phyloP scores from a whole-genome alignment of 1,140 invertebrate species.

The Atta cephalotes region DNA sequence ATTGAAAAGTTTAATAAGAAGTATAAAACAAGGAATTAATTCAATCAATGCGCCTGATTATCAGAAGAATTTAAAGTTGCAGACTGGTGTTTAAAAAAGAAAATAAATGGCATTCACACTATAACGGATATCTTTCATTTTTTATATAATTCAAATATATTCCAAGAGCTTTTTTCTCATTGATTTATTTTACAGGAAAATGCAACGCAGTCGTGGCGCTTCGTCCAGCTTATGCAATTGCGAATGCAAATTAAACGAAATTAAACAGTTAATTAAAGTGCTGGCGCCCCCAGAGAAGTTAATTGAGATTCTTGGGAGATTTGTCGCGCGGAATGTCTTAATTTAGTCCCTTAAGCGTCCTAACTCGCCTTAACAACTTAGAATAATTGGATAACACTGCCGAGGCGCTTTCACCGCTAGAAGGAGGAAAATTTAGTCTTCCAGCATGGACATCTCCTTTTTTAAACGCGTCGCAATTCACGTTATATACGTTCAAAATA shows the following conservation, averaged over 20 bases:
- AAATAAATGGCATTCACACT: constrained; percentile 49
- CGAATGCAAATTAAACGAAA: constrained; percentile 85
- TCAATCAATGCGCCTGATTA: not conserved
- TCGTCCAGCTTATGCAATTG: constrained; percentile 78
- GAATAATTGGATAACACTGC: constrained; percentile 86
- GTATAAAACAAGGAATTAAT: constrained; percentile 2
- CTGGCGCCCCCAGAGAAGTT: constrained; percentile 80
- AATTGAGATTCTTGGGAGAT: constrained; percentile 87
- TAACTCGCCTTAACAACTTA: constrained; percentile 87
- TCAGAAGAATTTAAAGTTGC: constrained; percentile 1
- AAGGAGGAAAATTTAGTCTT: constrained; percentile 74
- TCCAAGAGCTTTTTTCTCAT: constrained; percentile 35
- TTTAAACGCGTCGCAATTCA: constrained; percentile 60
- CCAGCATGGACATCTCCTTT: constrained; percentile 36
- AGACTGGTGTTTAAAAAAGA: not conserved
- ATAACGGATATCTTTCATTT: constrained; percentile 38
- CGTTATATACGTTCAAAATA: constrained; percentile 16
- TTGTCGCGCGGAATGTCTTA: constrained; percentile 87
- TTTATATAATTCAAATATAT: constrained; percentile 56
- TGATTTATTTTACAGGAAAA: constrained; percentile 46
- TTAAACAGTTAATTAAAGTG: constrained; percentile 87
- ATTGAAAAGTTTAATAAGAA: constrained; percentile 2
- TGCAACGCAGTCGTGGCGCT: constrained; percentile 39
- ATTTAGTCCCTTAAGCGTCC: constrained; percentile 86
- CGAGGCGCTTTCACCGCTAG: constrained; percentile 67